Evolutionary conservation across 2,113 vertebrate species (phyloP).

Genomic region (Brachionichthys hirsutus): DNA sequence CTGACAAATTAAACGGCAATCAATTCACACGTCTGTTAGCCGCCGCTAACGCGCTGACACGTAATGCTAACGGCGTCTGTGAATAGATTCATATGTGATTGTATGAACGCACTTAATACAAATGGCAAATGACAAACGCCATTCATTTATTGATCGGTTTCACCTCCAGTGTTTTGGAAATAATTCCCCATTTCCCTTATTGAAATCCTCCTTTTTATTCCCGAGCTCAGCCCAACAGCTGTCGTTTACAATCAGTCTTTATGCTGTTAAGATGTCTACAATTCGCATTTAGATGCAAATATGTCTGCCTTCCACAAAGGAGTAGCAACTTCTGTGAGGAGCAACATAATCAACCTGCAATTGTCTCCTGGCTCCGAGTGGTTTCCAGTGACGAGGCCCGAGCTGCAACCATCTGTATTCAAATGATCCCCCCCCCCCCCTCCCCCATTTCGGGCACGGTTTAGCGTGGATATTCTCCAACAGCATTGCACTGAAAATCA

Average conservation of each 20-base stretch:
- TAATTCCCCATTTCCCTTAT: constrained; percentile 71
- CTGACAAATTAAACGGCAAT: constrained; percentile 13
- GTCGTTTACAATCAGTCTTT: constrained; percentile 79
- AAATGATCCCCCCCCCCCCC: constrained; percentile 73
- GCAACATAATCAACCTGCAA: constrained; percentile 82
- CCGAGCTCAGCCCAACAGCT: constrained; percentile 67
- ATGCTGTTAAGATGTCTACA: constrained; percentile 72
- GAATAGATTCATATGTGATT: constrained; percentile 62
- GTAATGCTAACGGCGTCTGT: constrained; percentile 37
- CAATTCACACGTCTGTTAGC: constrained; percentile 14
- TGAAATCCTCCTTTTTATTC: constrained; percentile 68
- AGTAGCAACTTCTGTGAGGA: constrained; percentile 75
- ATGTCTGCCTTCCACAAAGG: constrained; percentile 73
- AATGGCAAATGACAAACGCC: constrained; percentile 43
- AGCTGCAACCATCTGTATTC: constrained; percentile 72
- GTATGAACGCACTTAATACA: constrained; percentile 53
- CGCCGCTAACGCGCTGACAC: constrained; percentile 33
- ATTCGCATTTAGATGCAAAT: constrained; percentile 84
- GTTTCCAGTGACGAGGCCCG: constrained; percentile 72
- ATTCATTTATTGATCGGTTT: constrained; percentile 71
- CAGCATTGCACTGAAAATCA: constrained; percentile 81
- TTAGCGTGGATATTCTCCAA: constrained; percentile 76
- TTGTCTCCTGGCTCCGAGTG: constrained; percentile 77
- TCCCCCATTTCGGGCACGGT: constrained; percentile 74
- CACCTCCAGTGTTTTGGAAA: constrained; percentile 69